A percentile compares a stretch with the other conserved stretches of the same genome.
Conservation (phyloP, 2,797 vertebrate genomes). For the Acanthis flammea region DNA sequence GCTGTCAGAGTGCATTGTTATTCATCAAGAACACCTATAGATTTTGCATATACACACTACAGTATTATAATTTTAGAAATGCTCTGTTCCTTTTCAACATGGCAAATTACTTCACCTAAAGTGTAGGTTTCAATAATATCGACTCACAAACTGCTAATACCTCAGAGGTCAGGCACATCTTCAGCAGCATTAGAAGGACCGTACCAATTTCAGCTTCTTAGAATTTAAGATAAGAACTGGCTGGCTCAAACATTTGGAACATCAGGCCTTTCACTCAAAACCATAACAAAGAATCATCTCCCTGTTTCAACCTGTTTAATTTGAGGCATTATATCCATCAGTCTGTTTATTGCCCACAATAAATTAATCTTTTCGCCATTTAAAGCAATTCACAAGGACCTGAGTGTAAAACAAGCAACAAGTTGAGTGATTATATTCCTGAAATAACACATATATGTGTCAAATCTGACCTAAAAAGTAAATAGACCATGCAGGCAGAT, state of each 20-base stretch:
- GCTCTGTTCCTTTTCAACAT: background rate
- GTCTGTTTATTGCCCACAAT: background rate
- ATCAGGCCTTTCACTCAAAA: background rate
- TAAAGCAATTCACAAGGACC: background rate
- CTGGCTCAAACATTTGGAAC: background rate
- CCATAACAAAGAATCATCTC: background rate
- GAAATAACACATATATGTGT: slow-evolving; percentile 28
- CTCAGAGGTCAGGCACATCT: background rate
- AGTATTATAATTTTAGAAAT: background rate
- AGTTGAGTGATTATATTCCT: slow-evolving; percentile 1
- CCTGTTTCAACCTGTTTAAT: background rate
- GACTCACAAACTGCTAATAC: background rate
- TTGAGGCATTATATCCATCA: background rate
- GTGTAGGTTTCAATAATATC: background rate
- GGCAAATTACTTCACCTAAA: slow-evolving; percentile 3
- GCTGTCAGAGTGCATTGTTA: slow-evolving; percentile 69
- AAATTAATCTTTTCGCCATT: slow-evolving; percentile 14
- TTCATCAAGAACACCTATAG: slow-evolving; percentile 67
- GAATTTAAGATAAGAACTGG: background rate
- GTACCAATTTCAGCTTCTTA: background rate
- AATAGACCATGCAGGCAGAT: slow-evolving; percentile 29
- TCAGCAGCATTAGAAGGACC: background rate
- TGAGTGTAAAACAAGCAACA: background rate
- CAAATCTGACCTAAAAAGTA: slow-evolving; percentile 50
- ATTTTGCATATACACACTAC: slow-evolving; percentile 1